Conservation (phyloP, 2,797 vertebrate genomes). For the Semotilus atromaculatus region DNA sequence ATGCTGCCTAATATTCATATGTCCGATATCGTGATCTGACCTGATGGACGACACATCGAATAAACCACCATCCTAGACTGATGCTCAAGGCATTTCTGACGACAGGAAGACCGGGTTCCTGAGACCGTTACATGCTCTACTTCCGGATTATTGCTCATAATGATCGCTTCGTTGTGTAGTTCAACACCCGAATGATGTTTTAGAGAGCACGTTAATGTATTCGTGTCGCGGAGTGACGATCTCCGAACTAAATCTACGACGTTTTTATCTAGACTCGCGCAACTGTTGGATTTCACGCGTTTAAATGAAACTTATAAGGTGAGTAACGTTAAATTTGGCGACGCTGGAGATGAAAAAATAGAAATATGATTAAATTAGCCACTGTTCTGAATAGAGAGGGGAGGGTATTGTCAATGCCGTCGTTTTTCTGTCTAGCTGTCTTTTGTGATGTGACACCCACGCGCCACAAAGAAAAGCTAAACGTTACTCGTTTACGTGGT, state of each 20-base stretch:
- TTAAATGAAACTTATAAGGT: conserved; percentile 63
- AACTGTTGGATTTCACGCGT: conserved; percentile 13
- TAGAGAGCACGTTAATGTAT: neutral
- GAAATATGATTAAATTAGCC: neutral
- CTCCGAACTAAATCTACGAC: neutral
- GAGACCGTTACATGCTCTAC: conserved; percentile 23
- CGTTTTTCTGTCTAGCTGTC: neutral
- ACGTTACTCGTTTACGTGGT: neutral
- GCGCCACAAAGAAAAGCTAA: neutral
- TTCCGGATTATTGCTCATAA: conserved; percentile 44
- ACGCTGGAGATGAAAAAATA: neutral
- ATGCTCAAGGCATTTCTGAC: neutral
- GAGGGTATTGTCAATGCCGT: neutral
- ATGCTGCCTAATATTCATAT: neutral
- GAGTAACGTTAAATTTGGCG: neutral
- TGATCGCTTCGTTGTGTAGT: neutral
- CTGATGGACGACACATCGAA: no score
- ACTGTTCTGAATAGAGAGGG: no score
- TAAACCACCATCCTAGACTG: neutral
- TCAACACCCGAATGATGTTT: neutral
- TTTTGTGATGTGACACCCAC: conserved; percentile 20
- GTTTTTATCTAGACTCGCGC: neutral
- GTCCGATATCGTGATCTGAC: no score
- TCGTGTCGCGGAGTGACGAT: neutral
- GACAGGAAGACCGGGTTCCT: neutral